Evolutionary conservation across 2,888 invertebrate species (phyloP), one percentile per base, ranked within the genome.

Genomic region (Oxytorus armatus): DNA sequence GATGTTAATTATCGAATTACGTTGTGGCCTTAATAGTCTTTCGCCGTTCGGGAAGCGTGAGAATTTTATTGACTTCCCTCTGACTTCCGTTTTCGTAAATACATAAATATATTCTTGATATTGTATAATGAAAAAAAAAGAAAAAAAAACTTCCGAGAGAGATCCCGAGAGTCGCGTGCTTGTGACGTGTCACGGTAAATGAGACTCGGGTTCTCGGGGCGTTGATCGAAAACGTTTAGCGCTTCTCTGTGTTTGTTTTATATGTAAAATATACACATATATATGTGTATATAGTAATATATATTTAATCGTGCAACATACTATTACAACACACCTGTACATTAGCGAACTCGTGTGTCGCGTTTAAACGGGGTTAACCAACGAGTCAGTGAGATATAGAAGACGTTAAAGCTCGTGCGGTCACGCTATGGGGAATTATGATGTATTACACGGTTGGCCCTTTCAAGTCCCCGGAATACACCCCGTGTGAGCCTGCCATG

Each of bases 371-470:
- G 79, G 21, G 49, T 42, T 72, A 55, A 59, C 36, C 61, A 66
- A 59, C 44, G 42, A 53, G 39, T 16, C 57, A 14, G 44, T 10
- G n/a, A 49, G 33, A 36, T 70, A 70, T 44, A 77, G 77, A 85
- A 85, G 83, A 83, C 85, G 81, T 53, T 63, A 47, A 76, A 77
- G 57, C 74, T 81, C 65, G 85, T 84, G 86, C 85, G 85, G 89
- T 90, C 89, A 90, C 89, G 90, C 89, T 85, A 89, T 86, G 88
- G 85, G n/a, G 87, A 90, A 90, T 90, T 90, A 90, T 90, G 89
- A 90, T 87, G 88, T 89, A 90, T 89, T 87, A 86, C 87, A 84
- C 86, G 86, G 85, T 86, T 85, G n/a, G 89, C 86, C 89, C 86
- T 90, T 90, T 90, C 88, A 85, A 85, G 89, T 85, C 83, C 66